Percentiles rank a stretch among this genome's conserved stretches.
These are phyloP conservation scores for Luperina nickerlii DNA, from an alignment of 2,888 invertebrate species.

Conservation along the genomic window DNA sequence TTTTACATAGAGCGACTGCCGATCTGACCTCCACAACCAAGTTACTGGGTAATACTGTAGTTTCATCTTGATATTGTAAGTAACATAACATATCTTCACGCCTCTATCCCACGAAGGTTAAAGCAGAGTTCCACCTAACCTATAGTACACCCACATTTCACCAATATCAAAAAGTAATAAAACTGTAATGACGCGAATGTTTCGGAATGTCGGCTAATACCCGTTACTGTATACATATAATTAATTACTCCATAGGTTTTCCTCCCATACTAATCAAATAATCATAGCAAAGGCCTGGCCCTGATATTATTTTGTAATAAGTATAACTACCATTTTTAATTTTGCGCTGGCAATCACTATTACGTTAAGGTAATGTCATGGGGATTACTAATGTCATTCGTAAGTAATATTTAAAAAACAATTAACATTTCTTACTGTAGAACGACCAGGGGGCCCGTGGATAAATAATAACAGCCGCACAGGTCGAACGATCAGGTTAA, in stretches of 20 bases:
- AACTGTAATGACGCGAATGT: no score
- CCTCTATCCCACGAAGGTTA: not conserved
- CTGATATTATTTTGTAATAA: conserved; percentile 12
- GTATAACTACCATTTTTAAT: conserved; percentile 22
- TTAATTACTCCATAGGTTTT: not conserved
- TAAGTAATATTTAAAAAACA: conserved; percentile 29
- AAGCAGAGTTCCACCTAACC: not conserved
- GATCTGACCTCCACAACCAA: not conserved
- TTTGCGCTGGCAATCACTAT: conserved; percentile 27
- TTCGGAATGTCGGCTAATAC: not conserved
- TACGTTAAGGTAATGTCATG: conserved; percentile 22
- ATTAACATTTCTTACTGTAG: conserved; percentile 5
- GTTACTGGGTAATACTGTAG: not conserved
- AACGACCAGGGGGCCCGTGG: not conserved
- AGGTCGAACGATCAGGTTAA: no score
- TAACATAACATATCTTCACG: not conserved
- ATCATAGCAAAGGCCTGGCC: not conserved
- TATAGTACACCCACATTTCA: not conserved
- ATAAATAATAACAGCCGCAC: not conserved
- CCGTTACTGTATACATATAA: conserved; percentile 4
- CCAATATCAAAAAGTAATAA: not conserved
- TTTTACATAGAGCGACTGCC: not conserved
- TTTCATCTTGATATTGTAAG: not conserved
- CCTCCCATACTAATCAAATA: not conserved
- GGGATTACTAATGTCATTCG: conserved; percentile 22